Conservation (phyloP, 2,888 invertebrate species). For the Liopterus haemorrhoidalis region DNA sequence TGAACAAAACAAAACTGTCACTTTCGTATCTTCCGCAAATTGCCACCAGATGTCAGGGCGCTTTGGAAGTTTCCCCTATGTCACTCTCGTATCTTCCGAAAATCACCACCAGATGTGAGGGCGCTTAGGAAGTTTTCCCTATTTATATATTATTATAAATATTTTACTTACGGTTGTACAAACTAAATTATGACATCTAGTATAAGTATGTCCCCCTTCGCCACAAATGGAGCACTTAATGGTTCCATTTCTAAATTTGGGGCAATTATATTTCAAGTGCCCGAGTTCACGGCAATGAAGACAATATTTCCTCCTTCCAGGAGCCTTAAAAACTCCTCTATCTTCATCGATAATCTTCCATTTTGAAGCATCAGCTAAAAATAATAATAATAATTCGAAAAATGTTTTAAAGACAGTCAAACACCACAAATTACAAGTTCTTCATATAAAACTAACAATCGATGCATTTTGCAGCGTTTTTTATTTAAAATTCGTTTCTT, state of each 20-base stretch:
- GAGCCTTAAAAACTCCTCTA: background rate
- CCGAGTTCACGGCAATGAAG: conserved; percentile 12
- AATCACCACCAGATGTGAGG: too few relatives aligned
- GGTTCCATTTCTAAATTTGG: conserved; percentile 5
- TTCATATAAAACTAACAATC: too few relatives aligned
- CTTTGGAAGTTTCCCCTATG: too few relatives aligned
- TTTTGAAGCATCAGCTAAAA: conserved; percentile 11
- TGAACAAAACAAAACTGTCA: too few relatives aligned
- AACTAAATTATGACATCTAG: conserved; percentile 14
- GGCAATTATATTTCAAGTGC: conserved; percentile 9
- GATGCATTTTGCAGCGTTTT: too few relatives aligned
- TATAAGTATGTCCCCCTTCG: conserved; percentile 6
- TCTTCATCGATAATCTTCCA: conserved; percentile 15
- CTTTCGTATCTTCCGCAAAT: too few relatives aligned
- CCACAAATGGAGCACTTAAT: conserved; percentile 16
- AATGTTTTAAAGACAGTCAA: background rate
- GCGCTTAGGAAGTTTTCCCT: too few relatives aligned
- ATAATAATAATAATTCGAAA: background rate
- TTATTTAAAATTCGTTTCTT: too few relatives aligned
- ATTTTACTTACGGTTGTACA: conserved; percentile 14
- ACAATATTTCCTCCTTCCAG: conserved; percentile 8
- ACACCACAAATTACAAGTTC: too few relatives aligned
- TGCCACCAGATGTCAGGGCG: too few relatives aligned
- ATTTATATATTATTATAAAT: background rate
- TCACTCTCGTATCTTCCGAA: too few relatives aligned